phyloP scores from a whole-genome alignment of 2,113 vertebrate genomes.

The Grallaria varia region DNA sequence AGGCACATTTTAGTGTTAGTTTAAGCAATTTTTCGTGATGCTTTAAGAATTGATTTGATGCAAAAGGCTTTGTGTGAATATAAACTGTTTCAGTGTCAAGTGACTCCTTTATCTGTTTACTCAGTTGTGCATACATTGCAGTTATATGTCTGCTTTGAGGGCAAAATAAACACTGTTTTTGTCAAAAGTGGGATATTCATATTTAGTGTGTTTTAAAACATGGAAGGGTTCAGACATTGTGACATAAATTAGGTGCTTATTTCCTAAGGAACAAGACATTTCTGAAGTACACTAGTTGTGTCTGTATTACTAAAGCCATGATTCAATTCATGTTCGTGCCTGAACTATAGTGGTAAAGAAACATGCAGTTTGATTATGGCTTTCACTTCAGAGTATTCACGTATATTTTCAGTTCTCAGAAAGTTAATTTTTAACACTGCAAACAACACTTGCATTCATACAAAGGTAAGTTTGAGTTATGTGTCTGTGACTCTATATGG shows the following conservation, averaged over 20 bases:
- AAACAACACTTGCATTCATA: background rate
- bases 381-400: background rate
- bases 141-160: background rate
- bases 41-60: background rate
- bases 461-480: slow-evolving; percentile 14
- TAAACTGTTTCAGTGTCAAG: background rate
- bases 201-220: background rate
- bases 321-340: background rate
- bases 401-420: slow-evolving; percentile 31
- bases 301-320: background rate
- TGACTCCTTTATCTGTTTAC: background rate
- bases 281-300: background rate
- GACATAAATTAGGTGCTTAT: background rate
- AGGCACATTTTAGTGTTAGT: background rate
- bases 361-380: background rate
- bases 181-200: background rate
- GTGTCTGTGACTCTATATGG: slow-evolving; percentile 19
- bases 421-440: slow-evolving; percentile 29
- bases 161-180: background rate
- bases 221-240: background rate
- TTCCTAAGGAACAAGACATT: slow-evolving; percentile 21
- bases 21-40: background rate
- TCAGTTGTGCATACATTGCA: background rate
- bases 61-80: background rate
- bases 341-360: background rate